Evolutionary conservation across 2,113 vertebrate species (phyloP).

Genomic region (Brevimyrus niger): DNA sequence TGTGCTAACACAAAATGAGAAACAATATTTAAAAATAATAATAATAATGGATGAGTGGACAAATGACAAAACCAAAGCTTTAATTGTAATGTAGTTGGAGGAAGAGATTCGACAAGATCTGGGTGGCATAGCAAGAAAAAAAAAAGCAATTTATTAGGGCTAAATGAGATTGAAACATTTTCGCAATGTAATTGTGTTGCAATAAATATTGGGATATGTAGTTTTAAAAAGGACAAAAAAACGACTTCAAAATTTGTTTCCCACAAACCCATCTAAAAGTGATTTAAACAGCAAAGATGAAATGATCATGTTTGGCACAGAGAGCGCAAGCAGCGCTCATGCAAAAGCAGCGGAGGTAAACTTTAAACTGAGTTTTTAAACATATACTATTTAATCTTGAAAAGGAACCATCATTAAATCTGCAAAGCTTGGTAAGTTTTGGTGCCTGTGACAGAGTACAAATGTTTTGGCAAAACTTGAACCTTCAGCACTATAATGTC

Average conservation of each 20-base stretch:
- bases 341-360: neutral
- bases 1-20: neutral
- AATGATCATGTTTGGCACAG: too few species aligned
- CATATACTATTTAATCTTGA: neutral
- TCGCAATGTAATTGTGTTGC: neutral
- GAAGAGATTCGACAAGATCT: neutral
- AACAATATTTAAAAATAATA: neutral
- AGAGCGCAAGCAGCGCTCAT: too few species aligned
- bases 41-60: neutral
- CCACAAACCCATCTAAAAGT: neutral
- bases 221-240: too few species aligned
- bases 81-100: neutral
- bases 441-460: neutral
- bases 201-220: neutral
- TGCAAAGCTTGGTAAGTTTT: neutral
- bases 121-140: neutral
- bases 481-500: neutral
- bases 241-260: neutral
- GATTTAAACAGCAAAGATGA: too few species aligned
- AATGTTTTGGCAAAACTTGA: neutral
- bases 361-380: neutral
- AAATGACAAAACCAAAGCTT: neutral
- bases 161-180: neutral
- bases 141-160: neutral
- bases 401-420: neutral